Conservation (phyloP, 2,113 vertebrate genomes). For the Otolemur garnettii region DNA sequence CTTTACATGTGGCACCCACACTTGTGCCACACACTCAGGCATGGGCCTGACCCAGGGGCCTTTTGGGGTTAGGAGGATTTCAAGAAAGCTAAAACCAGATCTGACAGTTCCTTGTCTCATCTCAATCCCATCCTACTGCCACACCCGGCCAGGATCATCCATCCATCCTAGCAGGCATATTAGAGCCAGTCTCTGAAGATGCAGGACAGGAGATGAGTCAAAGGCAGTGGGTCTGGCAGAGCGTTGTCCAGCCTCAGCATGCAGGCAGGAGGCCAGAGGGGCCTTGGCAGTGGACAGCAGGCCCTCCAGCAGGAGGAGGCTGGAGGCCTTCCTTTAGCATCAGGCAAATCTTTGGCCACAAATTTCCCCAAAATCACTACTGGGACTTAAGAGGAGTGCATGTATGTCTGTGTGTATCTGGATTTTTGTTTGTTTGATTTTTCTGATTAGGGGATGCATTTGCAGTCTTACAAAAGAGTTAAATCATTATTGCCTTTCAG, state of each 20-base stretch:
- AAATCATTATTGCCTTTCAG: not conserved
- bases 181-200: not conserved
- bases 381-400: not conserved
- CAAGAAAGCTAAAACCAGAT: not conserved
- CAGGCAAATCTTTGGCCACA: not conserved
- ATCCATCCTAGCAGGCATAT: not conserved
- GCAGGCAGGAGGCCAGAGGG: not conserved
- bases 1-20: not conserved
- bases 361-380: not conserved
- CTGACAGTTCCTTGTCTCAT: not conserved
- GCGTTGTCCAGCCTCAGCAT: not conserved
- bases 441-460: not conserved
- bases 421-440: not conserved
- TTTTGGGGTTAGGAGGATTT: not conserved
- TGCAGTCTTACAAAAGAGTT: conserved; percentile 10
- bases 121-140: not conserved
- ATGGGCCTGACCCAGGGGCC: not conserved
- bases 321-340: not conserved
- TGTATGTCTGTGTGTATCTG: not conserved
- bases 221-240: not conserved
- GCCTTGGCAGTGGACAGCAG: not conserved
- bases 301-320: not conserved
- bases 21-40: not conserved
- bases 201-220: not conserved
- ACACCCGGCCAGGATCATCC: fast-evolving